These are phyloP conservation scores for Drosophila subobscura DNA, from an alignment of 1,140 invertebrate genomes.

Conservation along the genomic window DNA sequence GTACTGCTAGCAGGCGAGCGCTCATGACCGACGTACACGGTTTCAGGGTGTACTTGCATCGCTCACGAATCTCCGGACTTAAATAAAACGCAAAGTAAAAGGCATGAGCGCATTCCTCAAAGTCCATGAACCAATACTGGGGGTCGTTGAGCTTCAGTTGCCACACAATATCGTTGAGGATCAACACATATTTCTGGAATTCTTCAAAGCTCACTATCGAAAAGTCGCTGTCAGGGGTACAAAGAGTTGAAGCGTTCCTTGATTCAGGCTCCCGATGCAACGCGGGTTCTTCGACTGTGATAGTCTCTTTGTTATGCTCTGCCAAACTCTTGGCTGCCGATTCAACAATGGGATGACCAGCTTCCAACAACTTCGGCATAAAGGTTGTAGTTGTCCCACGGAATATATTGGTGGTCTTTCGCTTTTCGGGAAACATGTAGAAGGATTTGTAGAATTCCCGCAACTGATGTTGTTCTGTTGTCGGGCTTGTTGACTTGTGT, in stretches of 20 bases:
- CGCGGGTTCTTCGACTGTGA: no score
- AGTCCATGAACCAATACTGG: slow-evolving; percentile 18
- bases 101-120: slow-evolving; percentile 30
- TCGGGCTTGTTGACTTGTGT: not conserved
- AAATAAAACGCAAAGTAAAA: slow-evolving; percentile 55
- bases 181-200: slow-evolving; percentile 36
- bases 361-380: not conserved
- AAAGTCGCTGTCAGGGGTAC: not conserved
- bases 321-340: not conserved
- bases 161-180: slow-evolving; percentile 48
- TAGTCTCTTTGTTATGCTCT: not conserved
- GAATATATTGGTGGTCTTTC: slow-evolving; percentile 1
- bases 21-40: slow-evolving; percentile 3
- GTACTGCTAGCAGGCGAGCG: slow-evolving; percentile 23
- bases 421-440: slow-evolving; percentile 20
- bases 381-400: not conserved
- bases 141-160: slow-evolving; percentile 21
- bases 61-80: slow-evolving; percentile 48
- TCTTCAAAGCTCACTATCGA: slow-evolving; percentile 32
- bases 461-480: not conserved
- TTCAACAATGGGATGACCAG: slow-evolving; percentile 2
- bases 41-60: slow-evolving; percentile 9
- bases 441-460: slow-evolving; percentile 16
- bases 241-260: not conserved
- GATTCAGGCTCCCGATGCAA: not conserved